Evolutionary conservation across 2,113 vertebrate species (phyloP).

Genomic region (Murina feae): DNA sequence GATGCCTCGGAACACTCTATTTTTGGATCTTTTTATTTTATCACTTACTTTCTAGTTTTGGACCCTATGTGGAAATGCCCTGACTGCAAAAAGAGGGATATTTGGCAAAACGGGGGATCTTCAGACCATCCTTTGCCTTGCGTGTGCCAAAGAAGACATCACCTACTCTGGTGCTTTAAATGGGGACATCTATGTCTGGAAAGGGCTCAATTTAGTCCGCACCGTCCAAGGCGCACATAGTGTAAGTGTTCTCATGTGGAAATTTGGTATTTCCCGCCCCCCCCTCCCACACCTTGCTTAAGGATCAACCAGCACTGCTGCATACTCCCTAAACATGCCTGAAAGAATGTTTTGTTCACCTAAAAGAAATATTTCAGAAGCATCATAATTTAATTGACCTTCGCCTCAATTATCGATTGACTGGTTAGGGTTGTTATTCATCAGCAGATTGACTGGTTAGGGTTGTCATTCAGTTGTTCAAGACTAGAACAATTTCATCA

Average conservation of each 20-base stretch:
- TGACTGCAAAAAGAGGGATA: conserved; percentile 94
- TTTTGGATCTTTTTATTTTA: conserved; percentile 17
- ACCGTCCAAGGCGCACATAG: conserved; percentile 95
- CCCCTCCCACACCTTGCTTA: not conserved
- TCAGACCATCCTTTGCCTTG: conserved; percentile 96
- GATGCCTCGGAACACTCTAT: not conserved
- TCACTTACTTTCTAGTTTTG: conserved; percentile 87
- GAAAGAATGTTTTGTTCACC: not conserved
- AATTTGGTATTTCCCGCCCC: not conserved
- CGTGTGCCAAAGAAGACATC: conserved; percentile 93
- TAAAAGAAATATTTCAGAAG: conserved; percentile 10
- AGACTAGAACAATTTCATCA: not conserved
- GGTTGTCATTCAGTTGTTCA: not conserved
- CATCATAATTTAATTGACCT: not conserved
- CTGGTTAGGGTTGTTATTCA: not conserved
- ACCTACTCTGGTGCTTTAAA: conserved; percentile 97
- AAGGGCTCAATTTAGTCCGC: conserved; percentile 88
- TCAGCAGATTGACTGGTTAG: not conserved
- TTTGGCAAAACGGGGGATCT: conserved; percentile 97
- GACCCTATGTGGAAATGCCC: conserved; percentile 93
- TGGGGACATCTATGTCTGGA: conserved; percentile 97
- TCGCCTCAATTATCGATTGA: not conserved
- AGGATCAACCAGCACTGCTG: not conserved
- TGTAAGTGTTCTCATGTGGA: conserved; percentile 80
- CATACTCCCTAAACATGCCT: not conserved